Percentiles rank a stretch among this genome's conserved stretches.
Conservation (phyloP, 2,113 vertebrate species). For the Vulpes vulpes region DNA sequence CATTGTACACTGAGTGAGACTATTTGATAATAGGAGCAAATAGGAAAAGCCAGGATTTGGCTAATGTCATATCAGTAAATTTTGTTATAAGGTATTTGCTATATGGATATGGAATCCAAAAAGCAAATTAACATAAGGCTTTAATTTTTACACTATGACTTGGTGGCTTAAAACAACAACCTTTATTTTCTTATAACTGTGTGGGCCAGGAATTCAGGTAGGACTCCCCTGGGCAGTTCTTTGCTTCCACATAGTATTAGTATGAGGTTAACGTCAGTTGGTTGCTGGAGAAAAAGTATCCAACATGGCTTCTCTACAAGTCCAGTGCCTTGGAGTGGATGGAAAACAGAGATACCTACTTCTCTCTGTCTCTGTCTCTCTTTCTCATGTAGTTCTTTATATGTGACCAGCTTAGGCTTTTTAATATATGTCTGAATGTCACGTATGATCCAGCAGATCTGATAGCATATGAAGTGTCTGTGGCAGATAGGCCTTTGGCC, state of each 20-base stretch:
- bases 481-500: background rate
- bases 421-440: background rate
- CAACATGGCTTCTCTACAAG: background rate
- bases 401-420: background rate
- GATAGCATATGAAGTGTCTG: background rate
- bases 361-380: background rate
- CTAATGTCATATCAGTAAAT: background rate
- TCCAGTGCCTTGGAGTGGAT: background rate
- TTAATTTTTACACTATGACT: background rate
- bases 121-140: background rate
- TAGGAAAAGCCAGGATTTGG: background rate
- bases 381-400: background rate
- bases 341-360: background rate
- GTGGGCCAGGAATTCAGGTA: background rate
- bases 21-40: conserved; percentile 5
- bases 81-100: background rate
- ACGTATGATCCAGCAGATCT: background rate
- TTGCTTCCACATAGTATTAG: background rate
- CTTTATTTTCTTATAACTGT: background rate
- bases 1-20: background rate
- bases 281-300: background rate
- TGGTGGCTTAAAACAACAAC: background rate
- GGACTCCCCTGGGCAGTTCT: background rate
- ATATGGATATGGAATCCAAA: background rate
- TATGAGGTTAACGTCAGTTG: background rate